Percentiles rank a stretch among this genome's conserved stretches.
phyloP scores from a whole-genome alignment of 2,888 invertebrate species.

The Caenorhabditis macrosperma region DNA sequence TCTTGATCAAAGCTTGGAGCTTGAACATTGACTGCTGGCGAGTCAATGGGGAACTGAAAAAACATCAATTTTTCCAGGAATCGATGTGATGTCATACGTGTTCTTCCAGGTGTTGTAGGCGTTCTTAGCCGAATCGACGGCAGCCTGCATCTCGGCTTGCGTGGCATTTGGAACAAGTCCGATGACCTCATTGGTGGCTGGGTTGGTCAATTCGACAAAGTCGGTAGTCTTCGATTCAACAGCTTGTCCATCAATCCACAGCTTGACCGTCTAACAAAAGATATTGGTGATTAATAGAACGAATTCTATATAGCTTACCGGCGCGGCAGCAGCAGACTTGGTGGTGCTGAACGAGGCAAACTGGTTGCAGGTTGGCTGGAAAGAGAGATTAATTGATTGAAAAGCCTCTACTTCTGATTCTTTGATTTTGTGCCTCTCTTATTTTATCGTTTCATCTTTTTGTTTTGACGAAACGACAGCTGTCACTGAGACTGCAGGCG shows the following conservation, averaged over 20 bases:
- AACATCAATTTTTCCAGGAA: neutral
- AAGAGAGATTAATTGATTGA: neutral
- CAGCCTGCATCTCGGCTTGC: constrained; percentile 90
- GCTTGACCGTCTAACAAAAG: constrained; percentile 83
- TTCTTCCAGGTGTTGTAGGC: constrained; percentile 90
- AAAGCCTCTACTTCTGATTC: constrained; percentile 15
- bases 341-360: constrained; percentile 56
- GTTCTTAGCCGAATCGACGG: constrained; percentile 89
- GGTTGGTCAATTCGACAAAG: constrained; percentile 96
- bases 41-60: constrained; percentile 87
- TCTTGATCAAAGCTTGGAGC: constrained; percentile 89
- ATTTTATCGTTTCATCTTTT: constrained; percentile 5
- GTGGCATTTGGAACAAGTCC: constrained; percentile 92
- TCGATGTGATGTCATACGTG: constrained; percentile 82
- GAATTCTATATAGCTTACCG: constrained; percentile 20
- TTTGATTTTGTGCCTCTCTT: constrained; percentile 31
- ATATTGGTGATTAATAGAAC: constrained; percentile 2
- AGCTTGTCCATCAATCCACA: constrained; percentile 95
- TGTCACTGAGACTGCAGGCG: constrained; percentile 30
- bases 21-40: constrained; percentile 94
- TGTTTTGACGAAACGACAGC: constrained; percentile 31
- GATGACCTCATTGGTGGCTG: constrained; percentile 84
- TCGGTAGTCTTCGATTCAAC: constrained; percentile 92
- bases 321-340: constrained; percentile 49
- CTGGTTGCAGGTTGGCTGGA: constrained; percentile 57